phyloP scores from a whole-genome alignment of 2,888 invertebrate species.

The Cosmorhoe ocellata region DNA sequence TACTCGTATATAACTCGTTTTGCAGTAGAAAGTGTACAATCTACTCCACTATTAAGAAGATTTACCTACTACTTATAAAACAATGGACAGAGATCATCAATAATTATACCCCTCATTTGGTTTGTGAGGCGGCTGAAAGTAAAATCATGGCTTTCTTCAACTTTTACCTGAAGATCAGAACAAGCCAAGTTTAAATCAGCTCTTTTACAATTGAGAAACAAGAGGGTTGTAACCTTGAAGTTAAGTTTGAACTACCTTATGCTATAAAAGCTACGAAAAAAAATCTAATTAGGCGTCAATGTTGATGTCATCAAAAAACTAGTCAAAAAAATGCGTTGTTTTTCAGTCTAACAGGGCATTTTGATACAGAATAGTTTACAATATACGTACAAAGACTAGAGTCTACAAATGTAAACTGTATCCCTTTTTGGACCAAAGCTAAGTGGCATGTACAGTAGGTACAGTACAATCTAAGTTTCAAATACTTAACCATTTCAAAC shows the following conservation, averaged over 20 bases:
- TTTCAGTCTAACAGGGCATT: conserved; percentile 16
- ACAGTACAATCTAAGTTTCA: not conserved
- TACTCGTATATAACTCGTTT: conserved; percentile 33
- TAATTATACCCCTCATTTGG: not conserved
- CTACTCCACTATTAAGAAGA: conserved; percentile 11
- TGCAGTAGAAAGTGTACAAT: conserved; percentile 13
- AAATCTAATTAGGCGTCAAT: conserved; percentile 14
- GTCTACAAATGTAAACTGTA: conserved; percentile 22
- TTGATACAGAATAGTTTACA: conserved; percentile 18
- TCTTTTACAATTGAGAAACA: too few species aligned
- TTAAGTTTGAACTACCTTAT: too few species aligned
- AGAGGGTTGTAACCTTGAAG: too few species aligned
- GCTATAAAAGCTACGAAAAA: too few species aligned
- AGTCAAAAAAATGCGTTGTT: conserved; percentile 35
- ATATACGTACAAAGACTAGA: conserved; percentile 10
- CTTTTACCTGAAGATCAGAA: too few species aligned
- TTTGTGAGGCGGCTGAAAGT: not conserved
- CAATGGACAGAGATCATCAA: conserved; percentile 41
- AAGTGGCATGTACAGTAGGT: not conserved
- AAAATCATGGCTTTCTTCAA: too few species aligned
- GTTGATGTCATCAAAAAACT: conserved; percentile 50
- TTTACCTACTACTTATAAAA: conserved; percentile 31
- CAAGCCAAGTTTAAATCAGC: too few species aligned
- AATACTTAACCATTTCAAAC: conserved; percentile 5
- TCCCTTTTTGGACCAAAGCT: conserved; percentile 8